Evolutionary conservation across 2,797 vertebrate genomes (phyloP), one percentile per base, ranked within the genome.

Genomic region (Danio choprae): DNA sequence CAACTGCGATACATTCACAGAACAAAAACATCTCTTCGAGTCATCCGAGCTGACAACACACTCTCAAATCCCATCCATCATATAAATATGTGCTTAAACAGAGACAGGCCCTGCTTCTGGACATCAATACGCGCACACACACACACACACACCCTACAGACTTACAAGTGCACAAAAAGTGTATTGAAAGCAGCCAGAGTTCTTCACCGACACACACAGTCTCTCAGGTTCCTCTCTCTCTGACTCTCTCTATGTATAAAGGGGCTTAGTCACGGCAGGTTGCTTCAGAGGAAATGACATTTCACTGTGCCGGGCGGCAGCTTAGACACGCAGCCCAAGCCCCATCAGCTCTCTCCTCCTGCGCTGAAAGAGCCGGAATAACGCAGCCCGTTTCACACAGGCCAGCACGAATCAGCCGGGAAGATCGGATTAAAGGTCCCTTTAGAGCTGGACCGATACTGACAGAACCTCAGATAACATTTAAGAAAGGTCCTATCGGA

Each of bases 281-380:
- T 65, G 73, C 72, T 84, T 62, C 43, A 73, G 83, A 78, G 84
- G 82, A 88, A 88, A 89, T 87, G 69, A 73, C 64, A 88, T 87
- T 86, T 87, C 82, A 84, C 79, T 84, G 78, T 22, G 41, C 48
- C 12, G 22, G 48, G 59, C 50, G 22, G 48, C 69, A 80, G 68
- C 78, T 79, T 71, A 79, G 77, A 79, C 68, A 79, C 48, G 58
- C 77, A 79, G 77, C 13, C 77, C 58, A 53, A 55, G 58, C 59
- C 58, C 77, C 77, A 72, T 79, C 68, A 72, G 48, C 67, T 43
- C 67, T 71, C 77, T 63, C 56, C 56, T 62, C 15, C 58, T 50
- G 67, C 4, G n/a, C 65, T n/a, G 77, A 62, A 79, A 79, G 65
- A 62, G 65, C 46, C 15, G 6, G 18, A 62, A 79, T 70, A 60